phyloP scores from a whole-genome alignment of 2,888 invertebrate genomes.

The Elysia crispata region DNA sequence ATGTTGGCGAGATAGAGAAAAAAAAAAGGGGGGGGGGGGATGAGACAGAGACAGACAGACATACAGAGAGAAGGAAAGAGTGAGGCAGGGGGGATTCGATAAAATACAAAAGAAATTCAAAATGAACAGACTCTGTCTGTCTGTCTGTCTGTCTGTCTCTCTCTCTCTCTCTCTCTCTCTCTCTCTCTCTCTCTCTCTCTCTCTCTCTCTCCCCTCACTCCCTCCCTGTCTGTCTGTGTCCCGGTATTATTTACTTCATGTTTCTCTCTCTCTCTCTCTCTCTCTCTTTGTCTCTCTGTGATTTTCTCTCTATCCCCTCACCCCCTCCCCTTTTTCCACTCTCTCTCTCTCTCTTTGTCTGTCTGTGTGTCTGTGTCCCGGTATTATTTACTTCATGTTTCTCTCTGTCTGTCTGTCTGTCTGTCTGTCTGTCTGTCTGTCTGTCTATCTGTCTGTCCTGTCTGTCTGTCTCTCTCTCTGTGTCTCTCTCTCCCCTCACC shows the following conservation, averaged over 20 bases:
- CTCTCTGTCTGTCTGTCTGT: neutral
- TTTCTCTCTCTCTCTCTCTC: neutral
- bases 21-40: too few relatives aligned
- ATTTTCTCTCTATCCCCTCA: neutral
- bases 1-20: too few relatives aligned
- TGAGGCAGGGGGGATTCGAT: too few relatives aligned
- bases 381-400: too few relatives aligned
- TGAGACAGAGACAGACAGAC: too few relatives aligned
- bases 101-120: neutral
- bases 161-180: neutral
- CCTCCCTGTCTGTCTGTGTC: neutral
- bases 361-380: neutral
- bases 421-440: neutral
- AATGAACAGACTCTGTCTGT: neutral
- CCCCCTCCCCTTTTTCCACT: neutral
- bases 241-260: neutral
- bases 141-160: neutral
- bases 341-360: neutral
- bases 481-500: neutral
- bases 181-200: neutral
- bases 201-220: neutral
- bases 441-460: neutral
- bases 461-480: neutral
- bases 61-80: too few relatives aligned
- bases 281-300: neutral